Conservation (phyloP, 2,797 vertebrate species). For the Vipera latastei region DNA sequence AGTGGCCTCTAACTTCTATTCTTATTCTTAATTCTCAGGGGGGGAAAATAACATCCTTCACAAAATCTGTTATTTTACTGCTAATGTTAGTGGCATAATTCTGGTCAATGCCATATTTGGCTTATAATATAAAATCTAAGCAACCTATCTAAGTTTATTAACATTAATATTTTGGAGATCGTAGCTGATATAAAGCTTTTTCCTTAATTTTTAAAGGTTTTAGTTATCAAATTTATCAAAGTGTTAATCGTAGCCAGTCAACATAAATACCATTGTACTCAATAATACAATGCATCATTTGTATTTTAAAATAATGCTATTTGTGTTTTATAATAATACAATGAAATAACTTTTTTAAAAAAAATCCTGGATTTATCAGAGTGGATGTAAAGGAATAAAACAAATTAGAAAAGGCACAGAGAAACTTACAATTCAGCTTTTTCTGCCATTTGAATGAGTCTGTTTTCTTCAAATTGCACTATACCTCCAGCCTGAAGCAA, state of each 20-base stretch:
- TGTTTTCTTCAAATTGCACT: conserved; percentile 90
- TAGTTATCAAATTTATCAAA: not conserved
- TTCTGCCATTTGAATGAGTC: conserved; percentile 87
- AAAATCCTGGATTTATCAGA: not conserved
- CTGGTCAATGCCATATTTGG: not conserved
- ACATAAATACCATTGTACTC: not conserved
- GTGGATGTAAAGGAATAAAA: not conserved
- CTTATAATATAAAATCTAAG: not conserved
- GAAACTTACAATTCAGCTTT: conserved; percentile 93
- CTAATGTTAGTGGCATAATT: not conserved
- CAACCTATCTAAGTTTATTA: not conserved
- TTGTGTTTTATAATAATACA: not conserved
- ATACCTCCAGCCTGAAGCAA: conserved; percentile 91
- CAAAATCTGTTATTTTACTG: not conserved
- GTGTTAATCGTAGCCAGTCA: not conserved
- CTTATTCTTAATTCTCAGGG: not conserved
- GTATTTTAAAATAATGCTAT: not conserved
- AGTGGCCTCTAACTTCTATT: not conserved
- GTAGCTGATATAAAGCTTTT: not conserved
- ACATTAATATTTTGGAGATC: not conserved
- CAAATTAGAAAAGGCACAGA: not conserved
- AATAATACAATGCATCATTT: not conserved
- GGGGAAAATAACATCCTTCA: too few species aligned
- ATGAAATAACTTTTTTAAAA: not conserved
- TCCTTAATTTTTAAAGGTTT: not conserved